phyloP scores from a whole-genome alignment of 92 coral and sea anemone species.

The Zoanthus sansibaricus region DNA sequence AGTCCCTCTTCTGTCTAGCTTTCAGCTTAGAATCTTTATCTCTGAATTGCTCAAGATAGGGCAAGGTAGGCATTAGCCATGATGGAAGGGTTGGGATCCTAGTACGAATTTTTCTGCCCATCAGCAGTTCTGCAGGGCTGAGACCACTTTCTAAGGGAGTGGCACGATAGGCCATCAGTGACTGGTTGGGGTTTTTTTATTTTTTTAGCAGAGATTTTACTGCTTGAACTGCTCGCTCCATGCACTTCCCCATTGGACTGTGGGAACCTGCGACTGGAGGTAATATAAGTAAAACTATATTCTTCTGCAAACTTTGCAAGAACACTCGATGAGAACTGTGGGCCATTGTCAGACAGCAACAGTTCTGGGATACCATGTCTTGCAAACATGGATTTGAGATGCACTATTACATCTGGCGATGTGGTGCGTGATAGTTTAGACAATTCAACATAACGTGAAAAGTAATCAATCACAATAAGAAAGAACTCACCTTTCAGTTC shows the following conservation, averaged over 20 bases:
- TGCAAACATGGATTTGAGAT: neutral
- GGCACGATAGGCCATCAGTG: constrained; percentile 54
- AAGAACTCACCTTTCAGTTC: neutral
- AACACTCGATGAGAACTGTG: constrained; percentile 22
- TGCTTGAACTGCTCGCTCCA: constrained; percentile 46
- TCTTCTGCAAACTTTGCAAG: constrained; percentile 47
- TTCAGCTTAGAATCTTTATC: constrained; percentile 18
- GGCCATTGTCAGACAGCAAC: constrained; percentile 40
- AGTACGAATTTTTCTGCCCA: constrained; percentile 38
- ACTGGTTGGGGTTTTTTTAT: constrained; percentile 58
- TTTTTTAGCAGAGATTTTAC: constrained; percentile 46
- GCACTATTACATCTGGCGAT: too few species aligned
- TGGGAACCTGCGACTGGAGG: constrained; percentile 32
- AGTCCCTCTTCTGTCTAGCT: constrained; percentile 3
- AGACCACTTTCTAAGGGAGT: constrained; percentile 40
- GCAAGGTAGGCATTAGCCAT: constrained; percentile 34
- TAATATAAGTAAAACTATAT: neutral
- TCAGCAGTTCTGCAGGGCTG: constrained; percentile 53
- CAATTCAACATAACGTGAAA: constrained; percentile 11
- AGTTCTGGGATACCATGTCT: constrained; percentile 50
- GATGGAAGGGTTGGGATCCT: constrained; percentile 16
- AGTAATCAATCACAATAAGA: constrained; percentile 24
- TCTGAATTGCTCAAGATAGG: neutral
- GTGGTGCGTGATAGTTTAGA: constrained; percentile 30
- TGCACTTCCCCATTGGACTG: constrained; percentile 56